A percentile compares a stretch with the other conserved stretches of the same genome.
phyloP scores from a whole-genome alignment of 1,140 invertebrate genomes.

The Achroia grisella region DNA sequence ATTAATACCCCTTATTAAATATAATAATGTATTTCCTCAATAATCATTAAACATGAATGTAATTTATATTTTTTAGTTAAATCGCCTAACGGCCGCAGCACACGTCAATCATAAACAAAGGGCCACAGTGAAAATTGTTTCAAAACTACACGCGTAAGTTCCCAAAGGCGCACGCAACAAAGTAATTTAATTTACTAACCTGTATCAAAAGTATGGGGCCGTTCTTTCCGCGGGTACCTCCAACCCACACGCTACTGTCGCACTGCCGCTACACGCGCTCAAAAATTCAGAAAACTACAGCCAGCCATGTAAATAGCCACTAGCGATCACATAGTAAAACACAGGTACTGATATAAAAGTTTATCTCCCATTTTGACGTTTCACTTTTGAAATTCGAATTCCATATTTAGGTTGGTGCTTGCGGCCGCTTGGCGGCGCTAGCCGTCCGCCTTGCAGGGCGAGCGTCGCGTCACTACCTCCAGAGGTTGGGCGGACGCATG shows the following conservation, averaged over 20 bases:
- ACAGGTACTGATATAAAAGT: neutral
- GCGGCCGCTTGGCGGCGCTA: conserved; percentile 28
- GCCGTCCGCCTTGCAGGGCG: conserved; percentile 36
- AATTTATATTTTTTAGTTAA: too few relatives aligned
- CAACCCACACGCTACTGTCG: conserved; percentile 24
- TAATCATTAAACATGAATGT: neutral
- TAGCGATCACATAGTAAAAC: neutral
- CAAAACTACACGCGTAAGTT: conserved; percentile 6
- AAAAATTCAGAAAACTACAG: conserved; percentile 35
- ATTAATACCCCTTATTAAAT: too few relatives aligned
- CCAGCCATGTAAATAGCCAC: conserved; percentile 16
- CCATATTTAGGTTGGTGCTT: conserved; percentile 33
- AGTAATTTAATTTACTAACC: conserved; percentile 61
- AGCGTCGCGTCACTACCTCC: conserved; percentile 35
- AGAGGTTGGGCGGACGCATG: conserved; percentile 33
- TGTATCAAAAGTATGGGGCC: conserved; percentile 28
- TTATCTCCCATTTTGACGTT: neutral
- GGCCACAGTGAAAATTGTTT: conserved; percentile 1
- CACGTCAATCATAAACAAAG: conserved; percentile 9
- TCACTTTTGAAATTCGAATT: conserved; percentile 36
- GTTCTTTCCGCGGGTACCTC: conserved; percentile 8
- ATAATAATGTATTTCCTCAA: neutral
- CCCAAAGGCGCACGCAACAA: conserved; percentile 38
- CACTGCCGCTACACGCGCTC: conserved; percentile 28
- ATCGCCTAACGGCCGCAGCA: neutral